Evolutionary conservation across 2,888 invertebrate species (phyloP).

Genomic region (Xylota sylvarum): DNA sequence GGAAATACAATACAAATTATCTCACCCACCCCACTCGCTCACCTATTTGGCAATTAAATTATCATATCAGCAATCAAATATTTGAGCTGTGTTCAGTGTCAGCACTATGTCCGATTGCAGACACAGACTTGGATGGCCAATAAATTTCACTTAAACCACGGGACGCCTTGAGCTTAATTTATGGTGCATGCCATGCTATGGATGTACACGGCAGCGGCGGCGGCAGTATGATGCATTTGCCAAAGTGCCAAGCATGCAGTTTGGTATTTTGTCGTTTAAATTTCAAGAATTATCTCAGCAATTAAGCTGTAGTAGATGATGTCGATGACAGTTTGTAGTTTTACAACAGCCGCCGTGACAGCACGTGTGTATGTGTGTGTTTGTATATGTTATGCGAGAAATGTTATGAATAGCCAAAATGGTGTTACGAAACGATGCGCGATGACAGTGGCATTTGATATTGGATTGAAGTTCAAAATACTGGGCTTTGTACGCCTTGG

Average conservation of each 20-base stretch:
- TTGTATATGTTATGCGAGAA: conserved; percentile 37
- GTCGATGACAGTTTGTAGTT: background rate
- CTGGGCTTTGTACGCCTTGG: conserved; percentile 42
- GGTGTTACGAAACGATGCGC: conserved; percentile 32
- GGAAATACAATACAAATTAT: conserved; percentile 15
- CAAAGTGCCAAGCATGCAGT: conserved; percentile 3
- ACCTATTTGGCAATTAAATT: conserved; percentile 58
- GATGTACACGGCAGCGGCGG: background rate
- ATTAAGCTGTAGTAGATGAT: conserved; percentile 2
- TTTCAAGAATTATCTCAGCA: conserved; percentile 1
- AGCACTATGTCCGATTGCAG: conserved; percentile 32
- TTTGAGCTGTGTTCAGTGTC: conserved; percentile 50
- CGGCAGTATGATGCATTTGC: conserved; percentile 42
- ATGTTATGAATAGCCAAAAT: conserved; percentile 28
- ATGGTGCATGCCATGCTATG: conserved; percentile 24
- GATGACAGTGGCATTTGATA: conserved; percentile 3
- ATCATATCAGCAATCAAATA: conserved; percentile 51
- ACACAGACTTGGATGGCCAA: conserved; percentile 38
- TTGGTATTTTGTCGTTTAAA: background rate
- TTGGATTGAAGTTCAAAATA: conserved; percentile 31
- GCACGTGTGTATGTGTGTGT: background rate
- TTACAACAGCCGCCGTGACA: background rate
- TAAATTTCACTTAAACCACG: conserved; percentile 36
- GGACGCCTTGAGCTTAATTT: conserved; percentile 63
- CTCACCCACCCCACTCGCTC: conserved; percentile 28